Evolutionary conservation across 2,888 invertebrate species (phyloP), one percentile per base, ranked within the genome.

Genomic region (Palloptera scutellata): DNA sequence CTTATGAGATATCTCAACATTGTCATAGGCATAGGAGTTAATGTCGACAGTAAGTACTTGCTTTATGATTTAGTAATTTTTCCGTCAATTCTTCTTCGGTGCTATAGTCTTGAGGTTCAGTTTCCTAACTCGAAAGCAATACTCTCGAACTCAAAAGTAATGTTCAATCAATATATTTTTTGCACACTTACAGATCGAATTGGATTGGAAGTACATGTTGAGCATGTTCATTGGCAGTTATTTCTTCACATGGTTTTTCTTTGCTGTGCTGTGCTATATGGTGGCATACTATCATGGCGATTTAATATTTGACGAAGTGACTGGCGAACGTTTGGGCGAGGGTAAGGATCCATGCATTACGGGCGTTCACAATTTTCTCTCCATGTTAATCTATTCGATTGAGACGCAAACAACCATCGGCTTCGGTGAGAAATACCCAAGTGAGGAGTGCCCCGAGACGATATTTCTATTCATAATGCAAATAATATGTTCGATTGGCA

Each of bases 131-230:
- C 6, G 6, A 30, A 30, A 30, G 30, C 6, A 30, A 30, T 30
- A 30, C n/a, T n/a, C n/a, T 30, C 30, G 30, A 30, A 30, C 30
- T 30, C 30, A 30, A 4, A 30, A 30, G 6, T 30, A 30, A 30
- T 30, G 6, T 30, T 4, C 6, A 30, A 30, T 30, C n/a, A n/a
- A 30, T 30, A 30, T 4, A 4, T 48, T 55, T 30, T 55, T n/a
- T 12, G 19, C 11, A 20, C 1, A 15, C 12, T 17, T 52, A 17
- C 74, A 84, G 79, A 86, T 90, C 61, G 90, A 90, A 77, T 85
- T 88, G 70, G 92, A 94, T 84, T 98, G 98, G 98, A 89, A 94
- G 68, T 96, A 94, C 91, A 96, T 96, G 60, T 86, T 97, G 63
- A 86, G 95, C 59, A 90, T 95, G 66, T 96, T 97, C 82, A 89